These are phyloP conservation scores for Channa striata DNA, from an alignment of 2,797 vertebrate genomes.

Conservation along the genomic window DNA sequence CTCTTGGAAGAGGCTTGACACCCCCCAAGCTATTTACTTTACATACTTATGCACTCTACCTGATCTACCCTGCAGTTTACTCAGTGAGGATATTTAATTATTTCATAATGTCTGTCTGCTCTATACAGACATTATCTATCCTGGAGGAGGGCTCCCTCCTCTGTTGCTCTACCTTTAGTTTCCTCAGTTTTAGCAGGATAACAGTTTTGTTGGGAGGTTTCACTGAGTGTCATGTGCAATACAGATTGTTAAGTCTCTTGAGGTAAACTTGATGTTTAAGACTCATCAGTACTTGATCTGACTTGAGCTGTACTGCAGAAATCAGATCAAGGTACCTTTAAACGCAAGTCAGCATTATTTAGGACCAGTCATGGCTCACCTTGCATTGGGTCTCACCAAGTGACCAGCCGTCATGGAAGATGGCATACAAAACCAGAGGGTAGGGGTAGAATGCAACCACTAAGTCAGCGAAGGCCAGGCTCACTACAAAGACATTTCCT, in stretches of 20 bases:
- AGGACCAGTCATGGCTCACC: constrained; percentile 65
- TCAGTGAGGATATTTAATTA: no score
- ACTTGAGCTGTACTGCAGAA: background rate
- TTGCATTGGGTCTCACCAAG: constrained; percentile 89
- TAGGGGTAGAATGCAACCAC: constrained; percentile 91
- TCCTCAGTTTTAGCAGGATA: no score
- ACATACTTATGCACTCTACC: no score
- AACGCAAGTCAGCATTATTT: background rate
- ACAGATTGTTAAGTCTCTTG: background rate
- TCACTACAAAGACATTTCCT: constrained; percentile 93
- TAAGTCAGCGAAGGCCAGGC: constrained; percentile 89
- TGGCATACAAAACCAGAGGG: constrained; percentile 87
- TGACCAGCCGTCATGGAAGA: constrained; percentile 89
- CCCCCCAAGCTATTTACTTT: no score
- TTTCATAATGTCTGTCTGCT: no score
- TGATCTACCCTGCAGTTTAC: no score
- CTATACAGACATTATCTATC: no score
- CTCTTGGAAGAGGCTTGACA: no score
- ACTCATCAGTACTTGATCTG: background rate
- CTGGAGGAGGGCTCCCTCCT: no score
- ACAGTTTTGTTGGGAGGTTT: background rate
- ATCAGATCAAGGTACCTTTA: background rate
- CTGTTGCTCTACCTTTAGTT: no score
- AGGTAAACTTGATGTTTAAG: background rate
- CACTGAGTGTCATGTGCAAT: background rate